These are phyloP conservation scores for Vannuccia rotundouncinata DNA, from an alignment of 2,888 invertebrate species.

Conservation along the genomic window DNA sequence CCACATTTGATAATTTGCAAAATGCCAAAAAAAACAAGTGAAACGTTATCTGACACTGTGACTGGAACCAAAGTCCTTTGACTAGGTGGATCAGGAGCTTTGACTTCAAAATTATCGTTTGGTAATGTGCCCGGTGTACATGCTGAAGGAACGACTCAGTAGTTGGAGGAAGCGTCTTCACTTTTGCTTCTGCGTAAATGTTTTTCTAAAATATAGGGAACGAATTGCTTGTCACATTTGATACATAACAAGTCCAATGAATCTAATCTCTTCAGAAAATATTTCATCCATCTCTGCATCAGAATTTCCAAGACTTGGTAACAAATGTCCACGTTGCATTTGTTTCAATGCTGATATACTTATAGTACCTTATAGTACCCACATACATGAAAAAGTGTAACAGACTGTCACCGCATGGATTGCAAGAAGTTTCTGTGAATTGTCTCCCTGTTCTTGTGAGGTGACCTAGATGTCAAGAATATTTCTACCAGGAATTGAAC, in stretches of 20 bases:
- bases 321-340: neutral
- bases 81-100: neutral
- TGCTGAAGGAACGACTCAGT: neutral
- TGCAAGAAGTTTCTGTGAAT: neutral
- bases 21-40: neutral
- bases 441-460: neutral
- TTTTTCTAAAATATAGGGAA: neutral
- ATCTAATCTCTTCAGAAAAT: neutral
- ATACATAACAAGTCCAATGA: neutral
- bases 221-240: neutral
- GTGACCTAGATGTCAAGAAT: neutral
- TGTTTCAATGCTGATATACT: neutral
- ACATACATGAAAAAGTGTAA: neutral
- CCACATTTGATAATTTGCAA: no score
- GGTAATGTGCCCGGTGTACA: neutral
- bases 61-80: neutral
- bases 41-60: neutral
- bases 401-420: neutral
- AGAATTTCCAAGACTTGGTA: neutral
- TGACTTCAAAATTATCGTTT: neutral
- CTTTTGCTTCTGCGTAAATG: neutral
- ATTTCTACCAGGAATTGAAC: neutral
- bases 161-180: neutral
- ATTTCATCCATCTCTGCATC: neutral
- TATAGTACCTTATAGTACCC: neutral